These are phyloP conservation scores for Darevskia mixta DNA, from an alignment of 2,797 vertebrate species.

Conservation along the genomic window DNA sequence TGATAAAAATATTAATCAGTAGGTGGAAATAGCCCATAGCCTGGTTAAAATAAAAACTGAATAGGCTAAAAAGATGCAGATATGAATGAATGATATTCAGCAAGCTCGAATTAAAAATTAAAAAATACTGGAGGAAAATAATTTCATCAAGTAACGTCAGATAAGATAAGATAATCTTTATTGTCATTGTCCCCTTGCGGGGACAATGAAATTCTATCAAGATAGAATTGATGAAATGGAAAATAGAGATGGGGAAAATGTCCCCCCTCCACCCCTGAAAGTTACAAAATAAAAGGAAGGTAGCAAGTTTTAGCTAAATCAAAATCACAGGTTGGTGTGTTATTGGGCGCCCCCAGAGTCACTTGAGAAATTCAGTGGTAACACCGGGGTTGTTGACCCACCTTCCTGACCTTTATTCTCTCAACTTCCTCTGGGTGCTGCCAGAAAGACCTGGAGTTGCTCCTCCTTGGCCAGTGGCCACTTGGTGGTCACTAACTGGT, in stretches of 20 bases:
- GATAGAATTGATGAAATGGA: neutral
- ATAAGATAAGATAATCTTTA: too few species aligned
- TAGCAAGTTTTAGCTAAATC: neutral
- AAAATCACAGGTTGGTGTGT: neutral
- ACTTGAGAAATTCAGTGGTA: neutral
- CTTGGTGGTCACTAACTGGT: accelerated
- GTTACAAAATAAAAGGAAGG: neutral
- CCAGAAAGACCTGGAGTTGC: too few species aligned
- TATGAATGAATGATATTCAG: neutral
- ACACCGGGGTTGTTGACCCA: neutral
- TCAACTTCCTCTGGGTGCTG: too few species aligned
- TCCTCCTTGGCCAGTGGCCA: too few species aligned
- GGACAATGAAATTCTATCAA: too few species aligned
- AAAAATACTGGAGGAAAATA: neutral
- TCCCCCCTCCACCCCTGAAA: neutral
- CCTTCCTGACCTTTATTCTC: neutral
- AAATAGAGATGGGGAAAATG: neutral
- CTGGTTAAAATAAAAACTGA: neutral
- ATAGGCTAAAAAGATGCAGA: neutral
- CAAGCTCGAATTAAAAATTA: neutral
- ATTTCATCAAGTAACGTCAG: neutral
- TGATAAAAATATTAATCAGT: too few species aligned
- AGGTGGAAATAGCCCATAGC: neutral
- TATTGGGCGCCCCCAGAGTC: neutral
- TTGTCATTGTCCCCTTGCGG: too few species aligned